phyloP scores from a whole-genome alignment of 1,140 invertebrate species.

The Littorina saxatilis region DNA sequence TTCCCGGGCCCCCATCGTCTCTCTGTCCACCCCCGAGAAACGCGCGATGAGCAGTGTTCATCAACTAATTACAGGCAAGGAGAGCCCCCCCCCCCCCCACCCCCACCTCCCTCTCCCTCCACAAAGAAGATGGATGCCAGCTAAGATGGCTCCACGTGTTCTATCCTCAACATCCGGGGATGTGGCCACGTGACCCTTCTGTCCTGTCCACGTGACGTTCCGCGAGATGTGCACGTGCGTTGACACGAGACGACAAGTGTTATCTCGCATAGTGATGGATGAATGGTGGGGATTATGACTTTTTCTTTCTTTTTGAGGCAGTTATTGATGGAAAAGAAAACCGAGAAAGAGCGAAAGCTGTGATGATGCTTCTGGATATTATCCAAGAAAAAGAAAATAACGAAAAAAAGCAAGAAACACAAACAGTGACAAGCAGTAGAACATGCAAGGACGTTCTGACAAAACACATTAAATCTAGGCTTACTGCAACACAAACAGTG shows the following conservation, averaged over 20 bases:
- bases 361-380: too few relatives aligned
- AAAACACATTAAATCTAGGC: too few relatives aligned
- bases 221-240: conserved; percentile 13
- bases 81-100: not conserved
- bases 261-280: conserved; percentile 6
- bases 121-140: not conserved
- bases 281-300: not conserved
- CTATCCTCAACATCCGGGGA: not conserved
- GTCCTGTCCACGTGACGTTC: not conserved
- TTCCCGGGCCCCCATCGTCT: too few relatives aligned
- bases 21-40: too few relatives aligned
- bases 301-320: too few relatives aligned
- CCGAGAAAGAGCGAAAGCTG: too few relatives aligned
- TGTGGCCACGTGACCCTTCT: conserved; percentile 9
- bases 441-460: too few relatives aligned
- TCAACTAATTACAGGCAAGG: conserved; percentile 20
- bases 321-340: too few relatives aligned
- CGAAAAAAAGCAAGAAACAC: too few relatives aligned
- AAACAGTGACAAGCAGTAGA: too few relatives aligned
- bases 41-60: conserved; percentile 7
- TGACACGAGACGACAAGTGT: conserved; percentile 12
- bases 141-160: not conserved
- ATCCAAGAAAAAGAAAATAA: too few relatives aligned
- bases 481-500: too few relatives aligned
- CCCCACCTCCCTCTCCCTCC: not conserved